Evolutionary conservation across 2,888 invertebrate species (phyloP).

Genomic region (Hydriomena furcata): DNA sequence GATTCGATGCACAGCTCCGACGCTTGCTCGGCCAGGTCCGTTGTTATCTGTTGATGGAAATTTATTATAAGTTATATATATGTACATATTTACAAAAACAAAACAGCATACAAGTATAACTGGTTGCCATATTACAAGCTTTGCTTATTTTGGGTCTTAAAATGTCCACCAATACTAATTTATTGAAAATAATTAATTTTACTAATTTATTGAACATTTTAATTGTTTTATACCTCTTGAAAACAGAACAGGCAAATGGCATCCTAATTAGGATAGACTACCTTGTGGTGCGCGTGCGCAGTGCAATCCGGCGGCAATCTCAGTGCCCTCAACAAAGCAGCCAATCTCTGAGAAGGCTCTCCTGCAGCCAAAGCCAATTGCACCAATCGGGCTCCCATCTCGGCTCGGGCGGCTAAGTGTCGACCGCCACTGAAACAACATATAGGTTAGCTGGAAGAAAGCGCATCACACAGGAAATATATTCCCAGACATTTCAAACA

Average conservation of each 20-base stretch:
- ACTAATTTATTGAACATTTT: no score
- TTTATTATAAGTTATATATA: no score
- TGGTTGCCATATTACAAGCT: no score
- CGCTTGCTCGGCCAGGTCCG: slow-evolving; percentile 62
- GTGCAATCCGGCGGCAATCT: slow-evolving; percentile 66
- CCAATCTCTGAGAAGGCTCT: slow-evolving; percentile 53
- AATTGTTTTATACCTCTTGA: no score
- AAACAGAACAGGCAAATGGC: no score
- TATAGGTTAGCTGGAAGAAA: not conserved
- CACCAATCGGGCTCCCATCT: slow-evolving; percentile 69
- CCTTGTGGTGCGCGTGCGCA: slow-evolving; percentile 56
- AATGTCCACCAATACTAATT: no score
- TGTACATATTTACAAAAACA: no score
- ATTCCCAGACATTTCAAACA: no score
- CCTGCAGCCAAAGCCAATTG: slow-evolving; percentile 63
- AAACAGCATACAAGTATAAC: no score
- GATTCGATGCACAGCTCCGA: slow-evolving; percentile 42
- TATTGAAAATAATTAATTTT: no score
- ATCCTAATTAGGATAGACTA: slow-evolving; percentile 30
- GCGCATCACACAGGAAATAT: no score
- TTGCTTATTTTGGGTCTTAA: no score
- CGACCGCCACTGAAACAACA: slow-evolving; percentile 34
- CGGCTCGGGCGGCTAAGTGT: slow-evolving; percentile 54
- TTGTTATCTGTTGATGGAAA: slow-evolving; percentile 52
- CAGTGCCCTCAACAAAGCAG: slow-evolving; percentile 54